Conservation (phyloP, 2,797 vertebrate genomes). For the Chaetophractus vellerosus region DNA sequence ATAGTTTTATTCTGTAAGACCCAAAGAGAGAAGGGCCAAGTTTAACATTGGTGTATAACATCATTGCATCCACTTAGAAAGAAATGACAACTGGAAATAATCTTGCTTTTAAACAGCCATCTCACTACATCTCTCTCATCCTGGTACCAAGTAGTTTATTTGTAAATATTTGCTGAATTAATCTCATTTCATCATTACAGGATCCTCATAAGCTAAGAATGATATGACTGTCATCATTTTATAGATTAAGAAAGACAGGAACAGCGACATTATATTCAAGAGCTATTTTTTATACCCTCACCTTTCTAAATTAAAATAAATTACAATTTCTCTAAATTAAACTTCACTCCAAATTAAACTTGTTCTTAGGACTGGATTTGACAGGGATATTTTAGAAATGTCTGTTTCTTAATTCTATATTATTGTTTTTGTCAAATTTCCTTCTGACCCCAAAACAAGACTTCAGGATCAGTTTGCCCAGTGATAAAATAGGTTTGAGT, state of each 20-base stretch:
- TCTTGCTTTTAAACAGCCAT: neutral
- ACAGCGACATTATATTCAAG: neutral
- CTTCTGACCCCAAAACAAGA: neutral
- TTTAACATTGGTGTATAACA: neutral
- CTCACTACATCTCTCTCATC: neutral
- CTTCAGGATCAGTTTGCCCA: neutral
- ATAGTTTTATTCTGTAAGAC: constrained; percentile 20
- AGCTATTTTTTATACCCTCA: neutral
- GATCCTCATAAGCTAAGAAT: neutral
- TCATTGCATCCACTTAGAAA: neutral
- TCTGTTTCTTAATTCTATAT: neutral
- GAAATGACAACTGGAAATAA: neutral
- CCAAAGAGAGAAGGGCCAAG: constrained; percentile 4
- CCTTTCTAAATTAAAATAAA: constrained; percentile 32
- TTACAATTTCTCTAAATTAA: constrained; percentile 49
- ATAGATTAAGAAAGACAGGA: neutral
- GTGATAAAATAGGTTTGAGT: neutral
- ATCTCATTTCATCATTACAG: constrained; percentile 40
- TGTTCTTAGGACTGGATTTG: neutral
- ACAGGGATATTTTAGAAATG: constrained; percentile 13
- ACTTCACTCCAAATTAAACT: constrained; percentile 22
- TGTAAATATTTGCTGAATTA: constrained; percentile 39
- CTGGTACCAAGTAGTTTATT: neutral
- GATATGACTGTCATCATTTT: neutral
- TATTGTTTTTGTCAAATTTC: neutral